These are phyloP conservation scores for Hyperoodon ampullatus DNA, from an alignment of 2,113 vertebrate genomes.

Conservation along the genomic window DNA sequence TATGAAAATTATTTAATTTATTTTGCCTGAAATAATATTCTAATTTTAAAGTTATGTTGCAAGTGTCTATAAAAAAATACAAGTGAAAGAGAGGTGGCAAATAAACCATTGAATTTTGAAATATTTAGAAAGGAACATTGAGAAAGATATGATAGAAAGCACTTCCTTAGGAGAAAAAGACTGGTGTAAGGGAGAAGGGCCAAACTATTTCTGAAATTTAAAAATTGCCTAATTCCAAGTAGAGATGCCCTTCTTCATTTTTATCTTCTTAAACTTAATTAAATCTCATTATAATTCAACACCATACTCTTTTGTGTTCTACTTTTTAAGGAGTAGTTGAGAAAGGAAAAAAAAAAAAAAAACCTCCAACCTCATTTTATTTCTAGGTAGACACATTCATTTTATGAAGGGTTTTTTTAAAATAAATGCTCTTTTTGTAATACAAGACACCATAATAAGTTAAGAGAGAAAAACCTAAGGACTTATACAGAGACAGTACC, in stretches of 20 bases:
- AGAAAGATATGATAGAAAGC: neutral
- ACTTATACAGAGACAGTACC: neutral
- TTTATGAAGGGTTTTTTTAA: neutral
- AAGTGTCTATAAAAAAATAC: conserved; percentile 25
- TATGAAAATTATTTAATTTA: conserved; percentile 49
- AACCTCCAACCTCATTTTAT: neutral
- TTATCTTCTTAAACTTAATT: neutral
- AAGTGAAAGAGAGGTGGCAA: neutral
- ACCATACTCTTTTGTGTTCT: neutral
- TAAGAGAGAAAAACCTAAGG: neutral
- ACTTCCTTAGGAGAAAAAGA: neutral
- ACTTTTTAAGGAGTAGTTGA: neutral
- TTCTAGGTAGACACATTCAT: neutral
- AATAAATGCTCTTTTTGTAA: conserved; percentile 26
- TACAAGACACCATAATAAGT: neutral
- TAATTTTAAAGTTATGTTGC: conserved; percentile 67
- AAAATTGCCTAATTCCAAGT: neutral
- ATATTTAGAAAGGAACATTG: conserved; percentile 31
- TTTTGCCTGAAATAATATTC: conserved; percentile 55
- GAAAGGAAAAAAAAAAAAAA: neutral
- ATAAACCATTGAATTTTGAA: conserved; percentile 64
- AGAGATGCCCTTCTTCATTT: neutral
- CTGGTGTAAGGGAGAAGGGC: neutral
- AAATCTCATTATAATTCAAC: neutral
- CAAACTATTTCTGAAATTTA: conserved; percentile 36